phyloP scores from a whole-genome alignment of 1,140 invertebrate species.

The Heliconius hewitsoni region DNA sequence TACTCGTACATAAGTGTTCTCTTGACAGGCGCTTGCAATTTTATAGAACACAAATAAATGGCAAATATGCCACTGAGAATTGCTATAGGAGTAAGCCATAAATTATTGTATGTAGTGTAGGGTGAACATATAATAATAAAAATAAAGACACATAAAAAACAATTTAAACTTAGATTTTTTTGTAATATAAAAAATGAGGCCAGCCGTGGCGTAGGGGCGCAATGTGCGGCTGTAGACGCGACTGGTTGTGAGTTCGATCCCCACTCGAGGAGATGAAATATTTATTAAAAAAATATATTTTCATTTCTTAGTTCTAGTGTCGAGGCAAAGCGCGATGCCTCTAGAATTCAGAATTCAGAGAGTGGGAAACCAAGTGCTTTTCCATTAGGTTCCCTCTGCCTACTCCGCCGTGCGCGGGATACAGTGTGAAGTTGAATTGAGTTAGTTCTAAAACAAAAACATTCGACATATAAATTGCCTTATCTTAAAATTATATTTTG shows the following conservation, averaged over 20 bases:
- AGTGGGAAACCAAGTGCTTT: not conserved
- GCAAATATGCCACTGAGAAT: constrained; percentile 1
- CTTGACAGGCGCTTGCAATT: not conserved
- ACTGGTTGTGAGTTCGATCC: too few species aligned
- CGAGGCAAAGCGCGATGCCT: too few species aligned
- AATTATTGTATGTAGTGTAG: not conserved
- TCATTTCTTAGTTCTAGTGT: too few species aligned
- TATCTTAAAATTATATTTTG: too few species aligned
- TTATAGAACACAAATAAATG: constrained; percentile 12
- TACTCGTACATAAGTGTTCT: not conserved
- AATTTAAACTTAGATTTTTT: not conserved
- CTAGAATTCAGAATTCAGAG: too few species aligned
- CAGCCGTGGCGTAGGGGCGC: too few species aligned
- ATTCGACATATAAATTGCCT: too few species aligned
- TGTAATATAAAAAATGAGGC: too few species aligned
- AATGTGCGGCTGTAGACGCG: too few species aligned
- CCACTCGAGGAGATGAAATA: too few species aligned
- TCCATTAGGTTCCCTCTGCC: not conserved
- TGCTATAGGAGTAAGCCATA: not conserved
- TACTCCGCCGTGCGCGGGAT: not conserved
- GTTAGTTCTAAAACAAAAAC: too few species aligned
- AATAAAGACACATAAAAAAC: not conserved
- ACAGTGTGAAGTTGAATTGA: not conserved
- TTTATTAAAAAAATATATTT: too few species aligned
- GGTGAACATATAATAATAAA: not conserved